Evolutionary conservation across 2,888 invertebrate species (phyloP).

Genomic region (Zaprionus obscuricornis): DNA sequence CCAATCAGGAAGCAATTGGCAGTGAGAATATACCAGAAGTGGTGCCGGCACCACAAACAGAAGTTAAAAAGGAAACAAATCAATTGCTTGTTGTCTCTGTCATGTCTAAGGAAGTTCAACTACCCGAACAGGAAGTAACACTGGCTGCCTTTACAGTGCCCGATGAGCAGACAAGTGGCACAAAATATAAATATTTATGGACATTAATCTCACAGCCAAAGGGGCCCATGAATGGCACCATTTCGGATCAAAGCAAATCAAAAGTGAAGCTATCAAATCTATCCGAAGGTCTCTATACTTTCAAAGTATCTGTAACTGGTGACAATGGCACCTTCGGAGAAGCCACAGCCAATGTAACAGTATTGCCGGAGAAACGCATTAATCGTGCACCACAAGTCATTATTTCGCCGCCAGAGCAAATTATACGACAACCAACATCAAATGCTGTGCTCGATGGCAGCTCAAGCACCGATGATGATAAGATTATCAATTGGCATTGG

Average conservation of each 20-base stretch:
- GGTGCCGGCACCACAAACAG: constrained; percentile 56
- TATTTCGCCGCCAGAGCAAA: constrained; percentile 93
- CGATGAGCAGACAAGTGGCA: constrained; percentile 87
- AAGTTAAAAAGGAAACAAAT: constrained; percentile 83
- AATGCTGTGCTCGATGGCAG: constrained; percentile 96
- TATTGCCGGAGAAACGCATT: constrained; percentile 91
- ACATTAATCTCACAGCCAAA: constrained; percentile 92
- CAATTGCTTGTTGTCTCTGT: constrained; percentile 90
- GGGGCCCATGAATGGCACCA: constrained; percentile 89
- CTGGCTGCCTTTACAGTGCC: constrained; percentile 92
- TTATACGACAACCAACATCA: constrained; percentile 94
- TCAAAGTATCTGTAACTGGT: constrained; percentile 93
- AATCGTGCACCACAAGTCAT: constrained; percentile 93
- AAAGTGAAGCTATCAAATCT: constrained; percentile 93
- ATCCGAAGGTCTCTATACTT: constrained; percentile 93
- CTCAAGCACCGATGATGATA: constrained; percentile 91
- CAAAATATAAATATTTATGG: constrained; percentile 95
- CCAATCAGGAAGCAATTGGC: constrained; percentile 33
- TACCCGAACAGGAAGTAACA: constrained; percentile 93
- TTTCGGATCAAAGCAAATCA: constrained; percentile 92
- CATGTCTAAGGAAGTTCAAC: constrained; percentile 89
- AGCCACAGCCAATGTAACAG: constrained; percentile 94
- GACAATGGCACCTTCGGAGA: constrained; percentile 89
- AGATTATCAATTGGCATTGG: constrained; percentile 95
- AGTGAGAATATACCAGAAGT: constrained; percentile 34